A percentile compares a stretch with the other conserved stretches of the same genome.
Evolutionary conservation across 30 jellyfish, hydroid and myxozoan species (phyloP).

Genomic region (Hydractinia symbiolongicarpus): DNA sequence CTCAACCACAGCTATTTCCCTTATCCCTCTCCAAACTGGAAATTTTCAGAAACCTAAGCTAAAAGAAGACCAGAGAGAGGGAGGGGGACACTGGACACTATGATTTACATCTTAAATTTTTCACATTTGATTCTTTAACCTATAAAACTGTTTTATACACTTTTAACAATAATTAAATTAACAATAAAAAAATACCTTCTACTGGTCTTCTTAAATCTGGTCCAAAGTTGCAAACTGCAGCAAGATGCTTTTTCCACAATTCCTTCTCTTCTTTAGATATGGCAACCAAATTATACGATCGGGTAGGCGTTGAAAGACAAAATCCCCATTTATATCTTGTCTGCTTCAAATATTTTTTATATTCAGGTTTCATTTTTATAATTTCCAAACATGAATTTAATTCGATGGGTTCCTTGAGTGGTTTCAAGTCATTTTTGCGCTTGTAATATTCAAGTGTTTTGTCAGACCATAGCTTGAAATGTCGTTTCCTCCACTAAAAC

Average conservation of each 20-base stretch:
- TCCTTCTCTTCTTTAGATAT: slow-evolving; percentile 10
- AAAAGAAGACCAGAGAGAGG: too few relatives aligned
- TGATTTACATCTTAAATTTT: too few relatives aligned
- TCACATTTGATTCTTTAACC: too few relatives aligned
- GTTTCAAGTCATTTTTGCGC: slow-evolving; percentile 44
- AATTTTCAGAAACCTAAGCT: too few relatives aligned
- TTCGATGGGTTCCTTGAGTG: slow-evolving; percentile 60
- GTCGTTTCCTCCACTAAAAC: slow-evolving; percentile 75
- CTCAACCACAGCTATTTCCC: too few relatives aligned
- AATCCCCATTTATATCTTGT: slow-evolving; percentile 15
- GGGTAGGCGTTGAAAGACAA: slow-evolving; percentile 11
- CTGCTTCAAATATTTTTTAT: background rate
- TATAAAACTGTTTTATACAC: too few relatives aligned
- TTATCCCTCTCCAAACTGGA: too few relatives aligned
- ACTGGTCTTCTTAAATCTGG: too few relatives aligned
- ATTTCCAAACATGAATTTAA: slow-evolving; percentile 49
- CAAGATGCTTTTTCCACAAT: slow-evolving; percentile 5
- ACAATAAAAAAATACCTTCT: too few relatives aligned
- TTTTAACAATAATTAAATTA: too few relatives aligned
- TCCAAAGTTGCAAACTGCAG: background rate
- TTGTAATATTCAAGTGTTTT: slow-evolving; percentile 67
- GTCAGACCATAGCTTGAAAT: slow-evolving; percentile 73
- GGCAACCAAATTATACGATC: slow-evolving; percentile 19
- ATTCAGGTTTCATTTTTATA: background rate
- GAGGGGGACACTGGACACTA: too few relatives aligned